Conservation (phyloP, 2,888 invertebrate genomes). For the Oligia fasciuncula region DNA sequence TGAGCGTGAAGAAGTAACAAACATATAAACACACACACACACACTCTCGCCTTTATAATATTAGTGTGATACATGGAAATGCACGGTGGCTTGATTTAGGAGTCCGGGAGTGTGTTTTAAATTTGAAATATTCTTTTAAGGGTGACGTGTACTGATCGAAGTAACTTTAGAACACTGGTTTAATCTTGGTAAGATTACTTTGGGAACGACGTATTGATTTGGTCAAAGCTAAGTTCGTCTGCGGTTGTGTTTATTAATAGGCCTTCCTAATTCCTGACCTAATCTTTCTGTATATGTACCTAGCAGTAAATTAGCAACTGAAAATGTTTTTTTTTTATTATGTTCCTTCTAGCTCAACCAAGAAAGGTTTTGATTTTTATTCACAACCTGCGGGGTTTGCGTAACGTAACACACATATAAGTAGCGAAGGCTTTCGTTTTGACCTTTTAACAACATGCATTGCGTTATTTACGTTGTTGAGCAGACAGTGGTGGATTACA, state of each 20-base stretch:
- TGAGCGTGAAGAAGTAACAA: no score
- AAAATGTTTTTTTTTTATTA: not conserved
- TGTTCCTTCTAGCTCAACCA: not conserved
- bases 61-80: no score
- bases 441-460: not conserved
- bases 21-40: no score
- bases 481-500: not conserved
- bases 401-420: not conserved
- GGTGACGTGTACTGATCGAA: slow-evolving; percentile 1
- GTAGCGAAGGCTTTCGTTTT: not conserved
- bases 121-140: slow-evolving; percentile 41
- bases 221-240: not conserved
- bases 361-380: not conserved
- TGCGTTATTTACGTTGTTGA: not conserved
- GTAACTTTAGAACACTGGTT: not conserved
- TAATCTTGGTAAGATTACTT: slow-evolving; percentile 1
- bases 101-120: slow-evolving; percentile 11
- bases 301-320: not conserved
- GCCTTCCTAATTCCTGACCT: not conserved
- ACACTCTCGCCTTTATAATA: no score
- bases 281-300: no score
- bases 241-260: slow-evolving; percentile 13
- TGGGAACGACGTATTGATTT: slow-evolving; percentile 20
- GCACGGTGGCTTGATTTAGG: not conserved
- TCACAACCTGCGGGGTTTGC: not conserved